These are phyloP conservation scores for Platichthys flesus DNA, from an alignment of 2,113 vertebrate genomes.

Conservation along the genomic window DNA sequence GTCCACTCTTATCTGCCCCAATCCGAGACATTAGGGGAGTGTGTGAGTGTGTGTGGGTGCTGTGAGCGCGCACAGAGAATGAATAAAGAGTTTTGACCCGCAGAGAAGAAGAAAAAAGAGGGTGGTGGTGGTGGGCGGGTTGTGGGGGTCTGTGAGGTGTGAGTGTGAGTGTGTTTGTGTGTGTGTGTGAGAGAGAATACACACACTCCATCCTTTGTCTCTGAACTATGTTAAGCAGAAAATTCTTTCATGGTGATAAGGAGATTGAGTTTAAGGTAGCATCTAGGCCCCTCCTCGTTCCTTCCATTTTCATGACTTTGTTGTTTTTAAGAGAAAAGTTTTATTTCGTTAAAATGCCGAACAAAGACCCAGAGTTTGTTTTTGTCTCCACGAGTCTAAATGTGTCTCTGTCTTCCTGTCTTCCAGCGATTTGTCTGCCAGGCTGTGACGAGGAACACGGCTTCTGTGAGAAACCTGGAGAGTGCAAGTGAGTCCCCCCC, in stretches of 20 bases:
- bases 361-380: neutral
- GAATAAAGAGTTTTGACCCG: conserved; percentile 96
- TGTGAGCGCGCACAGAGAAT: conserved; percentile 80
- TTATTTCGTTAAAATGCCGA: neutral
- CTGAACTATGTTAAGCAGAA: conserved; percentile 87
- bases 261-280: conserved; percentile 72
- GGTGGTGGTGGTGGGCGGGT: conserved; percentile 62
- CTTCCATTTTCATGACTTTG: conserved; percentile 68
- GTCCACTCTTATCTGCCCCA: conserved; percentile 99
- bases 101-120: conserved; percentile 85
- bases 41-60: conserved; percentile 65
- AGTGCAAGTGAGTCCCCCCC: conserved; percentile 91
- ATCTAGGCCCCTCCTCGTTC: conserved; percentile 4
- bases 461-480: conserved; percentile 94
- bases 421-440: conserved; percentile 92
- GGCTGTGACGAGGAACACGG: conserved; percentile 96
- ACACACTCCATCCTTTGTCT: conserved; percentile 86
- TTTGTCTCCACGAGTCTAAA: neutral
- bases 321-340: conserved; percentile 51
- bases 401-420: conserved; percentile 28
- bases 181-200: conserved; percentile 46
- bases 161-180: conserved; percentile 29
- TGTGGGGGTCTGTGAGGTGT: conserved; percentile 21
- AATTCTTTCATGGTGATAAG: conserved; percentile 83
- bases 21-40: conserved; percentile 94